phyloP scores from a whole-genome alignment of 2,888 invertebrate genomes.

The Dicyrtomina minuta region DNA sequence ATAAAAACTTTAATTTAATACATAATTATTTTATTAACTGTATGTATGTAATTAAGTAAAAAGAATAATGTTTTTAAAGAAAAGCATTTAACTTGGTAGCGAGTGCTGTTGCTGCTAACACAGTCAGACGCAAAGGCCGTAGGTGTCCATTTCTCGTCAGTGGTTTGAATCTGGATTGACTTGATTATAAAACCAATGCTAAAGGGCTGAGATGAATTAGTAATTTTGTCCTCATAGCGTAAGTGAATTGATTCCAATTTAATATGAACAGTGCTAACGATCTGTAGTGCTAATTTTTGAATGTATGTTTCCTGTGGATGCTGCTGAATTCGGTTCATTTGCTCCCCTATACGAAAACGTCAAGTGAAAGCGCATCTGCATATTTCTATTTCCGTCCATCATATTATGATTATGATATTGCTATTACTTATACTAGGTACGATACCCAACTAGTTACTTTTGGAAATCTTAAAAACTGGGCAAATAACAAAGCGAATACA shows the following conservation, averaged over 20 bases:
- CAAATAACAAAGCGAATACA: neutral
- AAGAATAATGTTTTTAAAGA: no score
- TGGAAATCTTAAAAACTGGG: neutral
- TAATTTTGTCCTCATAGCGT: constrained; percentile 83
- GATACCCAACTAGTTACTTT: neutral
- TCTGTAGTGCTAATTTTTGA: constrained; percentile 83
- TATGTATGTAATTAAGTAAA: neutral
- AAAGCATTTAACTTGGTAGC: no score
- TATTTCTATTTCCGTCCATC: no score
- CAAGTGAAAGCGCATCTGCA: no score
- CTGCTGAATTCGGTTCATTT: neutral
- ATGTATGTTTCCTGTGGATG: constrained; percentile 72
- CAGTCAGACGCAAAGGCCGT: no score
- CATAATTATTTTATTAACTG: neutral
- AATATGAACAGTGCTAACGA: constrained; percentile 91
- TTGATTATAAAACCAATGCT: constrained; percentile 84
- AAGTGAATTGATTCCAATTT: constrained; percentile 86
- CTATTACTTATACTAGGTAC: no score
- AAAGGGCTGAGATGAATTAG: constrained; percentile 74
- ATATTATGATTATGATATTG: no score
- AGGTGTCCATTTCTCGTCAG: constrained; percentile 84
- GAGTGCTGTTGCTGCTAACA: no score
- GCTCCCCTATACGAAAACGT: no score
- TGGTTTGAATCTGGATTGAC: constrained; percentile 83
- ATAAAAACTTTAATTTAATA: neutral